These are phyloP conservation scores for Synergus japonicus DNA, from an alignment of 2,888 invertebrate species.

Conservation along the genomic window DNA sequence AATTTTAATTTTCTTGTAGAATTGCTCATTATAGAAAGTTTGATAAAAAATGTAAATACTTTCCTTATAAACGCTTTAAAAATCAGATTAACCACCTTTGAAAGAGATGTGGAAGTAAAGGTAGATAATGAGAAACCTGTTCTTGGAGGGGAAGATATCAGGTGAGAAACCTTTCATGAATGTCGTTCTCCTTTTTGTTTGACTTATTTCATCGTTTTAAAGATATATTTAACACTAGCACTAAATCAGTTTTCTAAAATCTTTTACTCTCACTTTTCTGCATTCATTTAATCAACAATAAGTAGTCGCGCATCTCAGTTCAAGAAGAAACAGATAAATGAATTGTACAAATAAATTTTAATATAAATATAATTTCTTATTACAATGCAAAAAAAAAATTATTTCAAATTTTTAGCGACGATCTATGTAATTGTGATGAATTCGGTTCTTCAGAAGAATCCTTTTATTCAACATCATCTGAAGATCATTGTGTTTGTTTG, in stretches of 20 bases:
- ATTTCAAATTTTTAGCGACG: neutral
- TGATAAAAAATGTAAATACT: neutral
- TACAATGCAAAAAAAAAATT: neutral
- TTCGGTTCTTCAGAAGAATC: neutral
- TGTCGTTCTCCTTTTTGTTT: slow-evolving; percentile 15
- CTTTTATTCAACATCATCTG: neutral
- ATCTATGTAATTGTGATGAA: neutral
- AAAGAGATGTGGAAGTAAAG: slow-evolving; percentile 56
- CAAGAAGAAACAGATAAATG: neutral
- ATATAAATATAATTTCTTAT: too few relatives aligned
- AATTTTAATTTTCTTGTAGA: neutral
- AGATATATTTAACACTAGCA: neutral
- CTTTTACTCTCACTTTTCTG: neutral
- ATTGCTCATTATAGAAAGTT: neutral
- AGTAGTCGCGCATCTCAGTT: neutral
- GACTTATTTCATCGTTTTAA: slow-evolving; percentile 39
- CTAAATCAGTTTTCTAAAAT: neutral
- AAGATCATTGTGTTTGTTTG: neutral
- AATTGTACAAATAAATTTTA: too few relatives aligned
- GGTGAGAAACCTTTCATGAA: slow-evolving; percentile 36
- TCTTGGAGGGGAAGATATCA: slow-evolving; percentile 16
- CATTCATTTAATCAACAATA: neutral
- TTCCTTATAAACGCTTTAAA: neutral
- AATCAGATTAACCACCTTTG: slow-evolving; percentile 57
- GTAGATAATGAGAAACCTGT: slow-evolving; percentile 58